These are phyloP conservation scores for Agrochola lychnidis DNA, from an alignment of 2,888 invertebrate genomes.

Conservation along the genomic window DNA sequence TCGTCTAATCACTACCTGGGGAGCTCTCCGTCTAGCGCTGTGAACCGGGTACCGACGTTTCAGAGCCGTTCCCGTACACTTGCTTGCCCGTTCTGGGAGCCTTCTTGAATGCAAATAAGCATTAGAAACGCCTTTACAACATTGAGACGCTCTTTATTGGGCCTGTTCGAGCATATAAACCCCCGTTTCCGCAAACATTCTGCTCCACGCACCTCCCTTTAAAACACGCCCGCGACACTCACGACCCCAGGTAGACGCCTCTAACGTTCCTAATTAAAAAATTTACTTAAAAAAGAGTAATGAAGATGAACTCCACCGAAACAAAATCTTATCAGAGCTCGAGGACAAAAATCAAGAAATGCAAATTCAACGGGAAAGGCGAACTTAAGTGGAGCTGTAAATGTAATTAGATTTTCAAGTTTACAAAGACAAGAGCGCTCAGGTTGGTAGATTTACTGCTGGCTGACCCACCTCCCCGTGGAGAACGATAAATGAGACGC, in stretches of 20 bases:
- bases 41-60: conserved; percentile 77
- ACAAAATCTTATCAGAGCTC: conserved; percentile 80
- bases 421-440: conserved; percentile 90
- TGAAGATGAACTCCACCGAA: conserved; percentile 73
- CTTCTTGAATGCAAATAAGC: conserved; percentile 90
- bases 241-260: conserved; percentile 54
- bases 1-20: conserved; percentile 89
- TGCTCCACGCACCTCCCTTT: conserved; percentile 73
- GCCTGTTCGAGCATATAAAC: conserved; percentile 85
- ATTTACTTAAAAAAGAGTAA: conserved; percentile 68
- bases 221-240: conserved; percentile 64
- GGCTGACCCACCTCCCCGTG: conserved; percentile 88
- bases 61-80: conserved; percentile 84
- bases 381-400: conserved; percentile 88
- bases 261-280: conserved; percentile 68
- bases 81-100: conserved; percentile 85
- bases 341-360: conserved; percentile 86
- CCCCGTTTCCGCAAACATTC: conserved; percentile 80
- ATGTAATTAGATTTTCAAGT: conserved; percentile 90
- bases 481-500: conserved; percentile 89
- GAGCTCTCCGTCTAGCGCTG: conserved; percentile 85
- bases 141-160: conserved; percentile 88
- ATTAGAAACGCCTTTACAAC: conserved; percentile 89
- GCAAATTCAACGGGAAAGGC: conserved; percentile 86
- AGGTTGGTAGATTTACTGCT: conserved; percentile 90